Conservation (phyloP, 2,113 vertebrate species). For the Melanotaenia duboulayi region DNA sequence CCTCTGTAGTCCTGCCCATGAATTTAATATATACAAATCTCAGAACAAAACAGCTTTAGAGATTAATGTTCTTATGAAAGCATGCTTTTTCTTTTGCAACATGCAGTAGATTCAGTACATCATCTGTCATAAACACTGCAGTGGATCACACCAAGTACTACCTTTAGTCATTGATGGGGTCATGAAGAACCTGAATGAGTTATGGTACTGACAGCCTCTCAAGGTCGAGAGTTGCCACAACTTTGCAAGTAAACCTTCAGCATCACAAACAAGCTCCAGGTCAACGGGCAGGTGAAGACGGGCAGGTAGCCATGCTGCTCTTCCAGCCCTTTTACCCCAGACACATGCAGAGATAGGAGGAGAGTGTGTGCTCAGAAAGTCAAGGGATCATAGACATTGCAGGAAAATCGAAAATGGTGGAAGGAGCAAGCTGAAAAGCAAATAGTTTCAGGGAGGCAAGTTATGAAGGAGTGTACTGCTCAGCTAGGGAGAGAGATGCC, state of each 20-base stretch:
- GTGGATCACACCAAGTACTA: neutral
- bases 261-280: constrained; percentile 61
- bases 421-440: constrained; percentile 21
- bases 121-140: neutral
- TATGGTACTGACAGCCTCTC: constrained; percentile 45
- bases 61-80: neutral
- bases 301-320: constrained; percentile 18
- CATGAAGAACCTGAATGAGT: constrained; percentile 29
- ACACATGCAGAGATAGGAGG: constrained; percentile 33
- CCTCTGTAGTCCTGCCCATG: constrained; percentile 5
- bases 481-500: constrained; percentile 17
- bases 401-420: neutral
- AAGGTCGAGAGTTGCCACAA: constrained; percentile 58
- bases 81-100: neutral
- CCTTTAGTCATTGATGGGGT: neutral
- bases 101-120: constrained; percentile 11
- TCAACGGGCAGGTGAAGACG: constrained; percentile 36
- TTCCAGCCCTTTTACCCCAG: constrained; percentile 27
- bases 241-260: constrained; percentile 33
- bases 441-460: constrained; percentile 22
- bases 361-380: constrained; percentile 53
- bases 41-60: neutral
- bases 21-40: constrained; percentile 40
- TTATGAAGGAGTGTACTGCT: constrained; percentile 4
- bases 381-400: constrained; percentile 50